These are phyloP conservation scores for Rhamphomyia laevipes DNA, from an alignment of 2,888 invertebrate genomes.

Conservation along the genomic window DNA sequence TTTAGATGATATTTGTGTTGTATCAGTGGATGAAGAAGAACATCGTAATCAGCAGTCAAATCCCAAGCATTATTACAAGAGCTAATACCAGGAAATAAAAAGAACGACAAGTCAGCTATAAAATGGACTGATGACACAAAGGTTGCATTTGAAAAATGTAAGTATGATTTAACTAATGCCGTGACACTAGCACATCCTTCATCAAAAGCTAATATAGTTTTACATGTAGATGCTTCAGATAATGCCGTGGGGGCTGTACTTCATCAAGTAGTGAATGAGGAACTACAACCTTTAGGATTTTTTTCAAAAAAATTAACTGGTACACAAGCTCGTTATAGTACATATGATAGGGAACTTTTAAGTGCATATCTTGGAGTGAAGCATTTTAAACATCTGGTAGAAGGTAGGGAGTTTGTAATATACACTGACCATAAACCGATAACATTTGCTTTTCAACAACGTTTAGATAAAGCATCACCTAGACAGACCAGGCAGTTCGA, in stretches of 20 bases:
- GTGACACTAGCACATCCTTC: constrained; percentile 27
- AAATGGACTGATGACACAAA: constrained; percentile 5
- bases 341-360: neutral
- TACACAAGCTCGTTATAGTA: neutral
- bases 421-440: no score
- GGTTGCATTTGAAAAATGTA: constrained; percentile 4
- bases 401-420: no score
- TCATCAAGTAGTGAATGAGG: neutral
- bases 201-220: constrained; percentile 9
- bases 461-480: no score
- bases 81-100: constrained; percentile 5
- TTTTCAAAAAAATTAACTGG: neutral
- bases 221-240: neutral
- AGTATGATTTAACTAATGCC: constrained; percentile 2
- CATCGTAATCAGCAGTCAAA: constrained; percentile 7
- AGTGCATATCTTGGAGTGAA: no score
- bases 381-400: no score
- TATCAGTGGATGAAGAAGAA: no score
- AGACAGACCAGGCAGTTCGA: no score
- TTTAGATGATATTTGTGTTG: no score
- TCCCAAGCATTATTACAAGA: constrained; percentile 4
- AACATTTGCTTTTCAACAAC: no score
- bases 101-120: constrained; percentile 8
- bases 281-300: neutral
- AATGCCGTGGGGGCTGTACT: neutral